These are phyloP conservation scores for Hapalemur alaotrensis DNA, from an alignment of 2,797 vertebrate species.

Conservation along the genomic window DNA sequence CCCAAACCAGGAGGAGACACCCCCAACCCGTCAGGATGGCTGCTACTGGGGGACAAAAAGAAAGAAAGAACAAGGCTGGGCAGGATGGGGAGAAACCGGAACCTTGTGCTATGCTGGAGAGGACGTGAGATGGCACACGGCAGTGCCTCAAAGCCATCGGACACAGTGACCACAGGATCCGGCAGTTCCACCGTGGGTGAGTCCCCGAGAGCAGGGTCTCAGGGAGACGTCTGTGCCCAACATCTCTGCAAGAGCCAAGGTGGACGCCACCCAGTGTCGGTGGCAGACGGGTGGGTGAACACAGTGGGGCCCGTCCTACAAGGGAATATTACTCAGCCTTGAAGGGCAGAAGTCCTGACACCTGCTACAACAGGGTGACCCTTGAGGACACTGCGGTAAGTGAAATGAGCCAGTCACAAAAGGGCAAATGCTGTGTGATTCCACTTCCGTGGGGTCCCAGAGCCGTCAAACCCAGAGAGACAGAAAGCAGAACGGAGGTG, in stretches of 20 bases:
- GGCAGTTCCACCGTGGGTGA: too few relatives aligned
- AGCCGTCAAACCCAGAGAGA: neutral
- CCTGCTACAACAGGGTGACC: neutral
- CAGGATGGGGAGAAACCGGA: too few relatives aligned
- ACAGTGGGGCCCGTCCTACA: neutral
- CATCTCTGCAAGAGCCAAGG: neutral
- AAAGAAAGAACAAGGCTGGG: neutral
- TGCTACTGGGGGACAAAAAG: neutral
- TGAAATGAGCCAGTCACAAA: neutral
- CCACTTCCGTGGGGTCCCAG: neutral
- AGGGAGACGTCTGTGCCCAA: neutral
- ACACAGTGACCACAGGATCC: too few relatives aligned
- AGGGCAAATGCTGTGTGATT: neutral
- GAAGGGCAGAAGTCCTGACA: neutral
- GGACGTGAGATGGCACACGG: too few relatives aligned
- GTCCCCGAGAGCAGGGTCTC: neutral
- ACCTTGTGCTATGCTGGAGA: too few relatives aligned
- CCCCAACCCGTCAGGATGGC: neutral
- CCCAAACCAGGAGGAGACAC: neutral
- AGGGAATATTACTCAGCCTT: neutral
- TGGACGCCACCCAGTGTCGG: neutral
- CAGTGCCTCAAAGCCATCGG: too few relatives aligned
- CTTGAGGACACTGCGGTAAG: fast-evolving
- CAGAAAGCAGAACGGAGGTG: neutral
- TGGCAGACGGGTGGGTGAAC: neutral